phyloP scores from a whole-genome alignment of 2,797 vertebrate genomes.

The Thalassophryne amazonica region DNA sequence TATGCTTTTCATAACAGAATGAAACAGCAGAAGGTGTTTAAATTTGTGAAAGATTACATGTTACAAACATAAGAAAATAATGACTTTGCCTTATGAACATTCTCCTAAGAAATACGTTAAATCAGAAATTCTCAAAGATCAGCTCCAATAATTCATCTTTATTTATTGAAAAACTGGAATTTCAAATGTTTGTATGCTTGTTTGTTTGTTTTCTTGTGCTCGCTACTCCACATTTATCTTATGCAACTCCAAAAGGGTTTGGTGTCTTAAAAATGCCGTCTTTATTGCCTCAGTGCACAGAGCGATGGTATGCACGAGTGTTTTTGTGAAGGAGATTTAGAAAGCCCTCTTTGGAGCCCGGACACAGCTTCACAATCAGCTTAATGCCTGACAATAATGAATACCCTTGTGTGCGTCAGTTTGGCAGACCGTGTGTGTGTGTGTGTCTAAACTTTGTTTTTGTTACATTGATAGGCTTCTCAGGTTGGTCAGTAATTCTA shows the following conservation, averaged over 20 bases:
- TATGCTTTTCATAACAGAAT: conserved; percentile 8
- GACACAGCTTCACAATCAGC: conserved; percentile 77
- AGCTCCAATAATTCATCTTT: no score
- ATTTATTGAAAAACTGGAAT: no score
- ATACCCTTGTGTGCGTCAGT: conserved; percentile 75
- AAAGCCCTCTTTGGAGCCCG: conserved; percentile 78
- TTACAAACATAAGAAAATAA: conserved; percentile 5
- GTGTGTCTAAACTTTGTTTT: conserved; percentile 25
- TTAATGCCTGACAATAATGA: conserved; percentile 78
- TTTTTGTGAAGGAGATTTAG: conserved; percentile 81
- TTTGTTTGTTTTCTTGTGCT: no score
- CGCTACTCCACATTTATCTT: conserved; percentile 30
- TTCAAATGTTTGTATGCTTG: no score
- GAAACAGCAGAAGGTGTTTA: conserved; percentile 20
- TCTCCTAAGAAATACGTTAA: no score
- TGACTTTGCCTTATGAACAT: neutral
- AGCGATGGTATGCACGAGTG: conserved; percentile 75
- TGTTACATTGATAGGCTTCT: conserved; percentile 48
- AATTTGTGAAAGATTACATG: conserved; percentile 19
- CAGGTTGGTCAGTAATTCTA: conserved; percentile 56
- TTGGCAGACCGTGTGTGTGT: conserved; percentile 42
- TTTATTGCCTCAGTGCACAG: conserved; percentile 70
- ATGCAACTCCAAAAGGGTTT: conserved; percentile 54
- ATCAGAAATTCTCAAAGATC: no score
- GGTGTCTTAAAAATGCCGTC: conserved; percentile 67